Evolutionary conservation across 2,797 vertebrate species (phyloP).

Genomic region (Tragelaphus oryx): DNA sequence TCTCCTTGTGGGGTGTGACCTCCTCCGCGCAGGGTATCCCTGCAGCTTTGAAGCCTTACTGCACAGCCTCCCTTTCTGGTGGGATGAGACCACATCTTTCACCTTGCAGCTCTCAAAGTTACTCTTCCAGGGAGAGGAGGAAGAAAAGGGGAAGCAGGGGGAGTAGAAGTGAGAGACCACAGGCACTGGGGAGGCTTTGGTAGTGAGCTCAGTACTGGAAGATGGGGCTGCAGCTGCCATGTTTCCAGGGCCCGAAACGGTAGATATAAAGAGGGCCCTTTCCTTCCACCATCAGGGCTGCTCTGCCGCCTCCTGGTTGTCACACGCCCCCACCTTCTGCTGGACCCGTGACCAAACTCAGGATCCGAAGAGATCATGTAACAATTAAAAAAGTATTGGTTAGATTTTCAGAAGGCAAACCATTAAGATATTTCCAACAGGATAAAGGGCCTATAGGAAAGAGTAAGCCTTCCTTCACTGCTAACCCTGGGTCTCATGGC

Average conservation of each 20-base stretch:
- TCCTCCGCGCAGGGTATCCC: not conserved
- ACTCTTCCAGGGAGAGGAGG: not conserved
- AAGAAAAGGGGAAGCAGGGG: not conserved
- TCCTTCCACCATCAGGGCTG: not conserved
- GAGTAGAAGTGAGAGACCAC: not conserved
- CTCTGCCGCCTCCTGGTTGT: not conserved
- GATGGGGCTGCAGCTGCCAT: not conserved
- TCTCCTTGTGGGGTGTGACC: not conserved
- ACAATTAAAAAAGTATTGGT: not conserved
- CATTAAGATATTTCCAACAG: not conserved
- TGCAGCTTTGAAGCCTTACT: not conserved
- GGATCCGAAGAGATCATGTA: not conserved
- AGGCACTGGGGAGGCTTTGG: not conserved
- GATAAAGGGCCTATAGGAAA: not conserved
- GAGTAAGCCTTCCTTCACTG: not conserved
- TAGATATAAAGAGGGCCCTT: not conserved
- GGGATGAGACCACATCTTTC: not conserved
- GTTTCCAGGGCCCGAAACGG: not conserved
- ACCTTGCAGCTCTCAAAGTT: not conserved
- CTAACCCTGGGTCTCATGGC: not conserved
- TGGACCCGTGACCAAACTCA: not conserved
- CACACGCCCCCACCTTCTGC: not conserved
- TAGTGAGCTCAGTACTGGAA: not conserved
- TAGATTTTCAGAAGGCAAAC: constrained; percentile 6
- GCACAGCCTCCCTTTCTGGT: not conserved